Percentiles rank a stretch among this genome's conserved stretches.
Conservation (phyloP, 2,888 invertebrate genomes). For the Drosophila subsilvestris region DNA sequence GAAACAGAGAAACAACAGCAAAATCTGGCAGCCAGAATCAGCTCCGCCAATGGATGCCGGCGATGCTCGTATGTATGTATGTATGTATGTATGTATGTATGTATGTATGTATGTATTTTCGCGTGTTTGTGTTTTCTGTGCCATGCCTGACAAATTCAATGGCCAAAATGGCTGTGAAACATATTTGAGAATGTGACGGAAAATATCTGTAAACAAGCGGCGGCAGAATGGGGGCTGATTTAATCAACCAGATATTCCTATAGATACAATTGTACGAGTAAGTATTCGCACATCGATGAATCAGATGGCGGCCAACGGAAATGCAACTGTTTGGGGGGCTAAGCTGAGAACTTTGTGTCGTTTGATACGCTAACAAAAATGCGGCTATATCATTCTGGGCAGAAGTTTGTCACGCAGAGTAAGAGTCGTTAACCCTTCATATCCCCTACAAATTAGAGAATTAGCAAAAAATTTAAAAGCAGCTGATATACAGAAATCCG, state of each 20-base stretch:
- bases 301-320: constrained; percentile 73
- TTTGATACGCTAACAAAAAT: constrained; percentile 6
- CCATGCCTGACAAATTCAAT: constrained; percentile 57
- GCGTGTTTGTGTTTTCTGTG: constrained; percentile 26
- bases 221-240: constrained; percentile 62
- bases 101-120: constrained; percentile 22
- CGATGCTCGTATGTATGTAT: constrained; percentile 24
- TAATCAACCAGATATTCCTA: constrained; percentile 51
- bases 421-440: too few species aligned
- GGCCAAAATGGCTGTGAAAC: constrained; percentile 64
- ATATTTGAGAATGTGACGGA: constrained; percentile 64
- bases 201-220: constrained; percentile 60
- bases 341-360: constrained; percentile 31
- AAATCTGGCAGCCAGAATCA: constrained; percentile 41
- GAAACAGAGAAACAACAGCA: constrained; percentile 19
- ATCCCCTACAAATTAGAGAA: too few species aligned
- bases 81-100: constrained; percentile 19
- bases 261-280: constrained; percentile 1
- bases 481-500: too few species aligned
- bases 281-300: constrained; percentile 42
- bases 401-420: too few species aligned
- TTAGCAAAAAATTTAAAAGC: background rate
- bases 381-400: background rate
- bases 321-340: constrained; percentile 46
- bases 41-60: constrained; percentile 56